A percentile compares a stretch with the other conserved stretches of the same genome.
These are phyloP conservation scores for Netelia virgata DNA, from an alignment of 2,888 invertebrate species.

Conservation along the genomic window DNA sequence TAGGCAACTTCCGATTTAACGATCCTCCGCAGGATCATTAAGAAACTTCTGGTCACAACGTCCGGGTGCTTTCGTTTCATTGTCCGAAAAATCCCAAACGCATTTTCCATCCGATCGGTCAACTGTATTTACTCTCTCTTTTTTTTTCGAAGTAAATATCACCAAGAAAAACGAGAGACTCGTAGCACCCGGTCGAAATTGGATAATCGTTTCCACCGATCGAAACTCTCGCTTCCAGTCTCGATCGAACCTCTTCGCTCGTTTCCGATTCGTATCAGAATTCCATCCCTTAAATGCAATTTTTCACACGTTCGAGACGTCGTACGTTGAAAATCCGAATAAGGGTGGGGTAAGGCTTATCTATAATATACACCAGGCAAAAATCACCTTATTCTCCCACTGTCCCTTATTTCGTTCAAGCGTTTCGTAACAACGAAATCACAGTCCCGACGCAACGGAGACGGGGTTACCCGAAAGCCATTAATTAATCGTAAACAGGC, in stretches of 20 bases:
- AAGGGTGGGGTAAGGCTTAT: too few relatives aligned
- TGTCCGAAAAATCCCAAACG: constrained; percentile 50
- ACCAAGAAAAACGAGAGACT: constrained; percentile 16
- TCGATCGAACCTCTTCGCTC: not conserved
- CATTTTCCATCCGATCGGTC: constrained; percentile 57
- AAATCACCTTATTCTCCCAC: too few relatives aligned
- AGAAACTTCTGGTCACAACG: constrained; percentile 19
- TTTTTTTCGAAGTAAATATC: constrained; percentile 15
- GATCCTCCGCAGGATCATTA: constrained; percentile 62
- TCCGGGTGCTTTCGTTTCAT: constrained; percentile 41
- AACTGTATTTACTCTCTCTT: constrained; percentile 35
- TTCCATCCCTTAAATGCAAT: too few relatives aligned
- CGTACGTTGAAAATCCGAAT: too few relatives aligned
- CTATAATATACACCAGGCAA: too few relatives aligned
- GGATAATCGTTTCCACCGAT: constrained; percentile 23
- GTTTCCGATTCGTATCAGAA: not conserved
- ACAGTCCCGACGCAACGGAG: not conserved
- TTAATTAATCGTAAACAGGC: constrained; percentile 83
- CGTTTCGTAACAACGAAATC: too few relatives aligned
- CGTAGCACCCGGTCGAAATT: not conserved
- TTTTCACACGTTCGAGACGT: too few relatives aligned
- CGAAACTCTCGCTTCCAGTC: not conserved
- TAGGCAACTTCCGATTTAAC: constrained; percentile 43
- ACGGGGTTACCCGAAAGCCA: constrained; percentile 76
- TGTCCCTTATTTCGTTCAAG: too few relatives aligned